A percentile compares a stretch with the other conserved stretches of the same genome.
Evolutionary conservation across 2,113 vertebrate genomes (phyloP).

Genomic region (Malurus elegans): DNA sequence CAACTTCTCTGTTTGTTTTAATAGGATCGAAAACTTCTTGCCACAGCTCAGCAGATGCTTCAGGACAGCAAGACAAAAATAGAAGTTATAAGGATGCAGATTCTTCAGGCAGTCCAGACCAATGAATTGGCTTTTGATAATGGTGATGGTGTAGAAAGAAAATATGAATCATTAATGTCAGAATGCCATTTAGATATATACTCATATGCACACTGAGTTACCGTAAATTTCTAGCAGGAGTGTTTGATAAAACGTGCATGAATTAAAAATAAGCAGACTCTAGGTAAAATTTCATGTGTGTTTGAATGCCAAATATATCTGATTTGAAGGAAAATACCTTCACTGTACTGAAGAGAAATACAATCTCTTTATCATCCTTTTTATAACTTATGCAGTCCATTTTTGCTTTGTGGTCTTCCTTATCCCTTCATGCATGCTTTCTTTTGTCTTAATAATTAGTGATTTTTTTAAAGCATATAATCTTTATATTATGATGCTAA

Average conservation of each 20-base stretch:
- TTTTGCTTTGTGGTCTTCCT: not conserved
- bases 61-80: constrained; percentile 99
- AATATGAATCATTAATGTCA: not conserved
- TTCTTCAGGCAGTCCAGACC: constrained; percentile 95
- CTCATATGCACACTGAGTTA: not conserved
- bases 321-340: not conserved
- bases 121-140: constrained; percentile 93
- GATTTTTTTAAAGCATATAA: not conserved
- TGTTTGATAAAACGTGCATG: not conserved
- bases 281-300: not conserved
- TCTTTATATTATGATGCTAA: not conserved
- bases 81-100: constrained; percentile 99
- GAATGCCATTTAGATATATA: not conserved
- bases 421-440: not conserved
- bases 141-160: constrained; percentile 82
- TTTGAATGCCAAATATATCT: not conserved
- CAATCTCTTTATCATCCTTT: not conserved
- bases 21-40: constrained; percentile 95
- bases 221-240: not conserved
- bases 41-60: constrained; percentile 96
- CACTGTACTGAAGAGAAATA: not conserved
- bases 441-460: not conserved
- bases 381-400: not conserved
- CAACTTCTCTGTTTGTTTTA: constrained; percentile 15
- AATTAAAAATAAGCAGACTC: not conserved